A percentile compares a stretch with the other conserved stretches of the same genome.
These are phyloP conservation scores for Fukomys damarensis DNA, from an alignment of 2,113 vertebrate genomes.

Conservation along the genomic window DNA sequence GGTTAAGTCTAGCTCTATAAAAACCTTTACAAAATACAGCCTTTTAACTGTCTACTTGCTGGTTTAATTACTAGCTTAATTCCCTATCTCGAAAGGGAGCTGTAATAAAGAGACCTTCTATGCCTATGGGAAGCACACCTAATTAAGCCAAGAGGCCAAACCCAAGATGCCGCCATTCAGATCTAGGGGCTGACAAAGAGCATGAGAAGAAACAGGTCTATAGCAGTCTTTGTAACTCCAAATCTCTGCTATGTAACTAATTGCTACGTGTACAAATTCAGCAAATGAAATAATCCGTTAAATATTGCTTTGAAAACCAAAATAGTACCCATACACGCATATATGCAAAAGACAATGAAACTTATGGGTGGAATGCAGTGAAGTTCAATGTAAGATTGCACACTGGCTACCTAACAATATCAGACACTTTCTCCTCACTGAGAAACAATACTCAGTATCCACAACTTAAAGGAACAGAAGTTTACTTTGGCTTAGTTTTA, in stretches of 20 bases:
- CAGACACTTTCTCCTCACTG: background rate
- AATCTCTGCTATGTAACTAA: background rate
- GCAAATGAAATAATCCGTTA: conserved; percentile 36
- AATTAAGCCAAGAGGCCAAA: conserved; percentile 21
- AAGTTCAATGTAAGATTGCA: background rate
- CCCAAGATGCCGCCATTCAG: background rate
- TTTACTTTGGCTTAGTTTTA: background rate
- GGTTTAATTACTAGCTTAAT: conserved; percentile 18
- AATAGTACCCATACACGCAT: background rate
- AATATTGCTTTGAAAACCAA: conserved; percentile 30
- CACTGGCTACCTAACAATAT: background rate
- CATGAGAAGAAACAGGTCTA: background rate
- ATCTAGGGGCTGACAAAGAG: background rate
- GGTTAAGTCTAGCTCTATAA: background rate
- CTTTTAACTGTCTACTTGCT: background rate
- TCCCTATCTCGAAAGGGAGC: background rate
- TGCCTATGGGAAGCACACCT: background rate
- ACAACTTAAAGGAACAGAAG: background rate
- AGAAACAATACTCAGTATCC: background rate
- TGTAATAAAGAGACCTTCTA: background rate
- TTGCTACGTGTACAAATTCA: background rate
- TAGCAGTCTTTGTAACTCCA: background rate
- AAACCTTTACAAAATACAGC: background rate
- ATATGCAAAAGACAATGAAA: background rate
- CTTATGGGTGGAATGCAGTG: background rate